Evolutionary conservation across 2,888 invertebrate genomes (phyloP).

Genomic region (Spilarctia lutea): DNA sequence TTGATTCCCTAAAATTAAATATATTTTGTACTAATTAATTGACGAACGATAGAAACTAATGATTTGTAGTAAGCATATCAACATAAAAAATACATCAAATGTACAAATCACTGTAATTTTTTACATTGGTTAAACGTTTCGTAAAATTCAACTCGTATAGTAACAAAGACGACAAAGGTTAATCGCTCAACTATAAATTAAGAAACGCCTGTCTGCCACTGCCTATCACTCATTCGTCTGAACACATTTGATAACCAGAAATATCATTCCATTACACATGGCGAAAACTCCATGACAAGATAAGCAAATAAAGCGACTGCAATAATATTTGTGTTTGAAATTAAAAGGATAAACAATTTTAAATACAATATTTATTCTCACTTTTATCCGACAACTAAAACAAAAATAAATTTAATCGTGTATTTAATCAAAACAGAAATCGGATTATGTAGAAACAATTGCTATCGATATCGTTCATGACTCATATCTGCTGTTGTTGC

Average conservation of each 20-base stretch:
- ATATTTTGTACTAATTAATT: no score
- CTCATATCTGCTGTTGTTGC: no score
- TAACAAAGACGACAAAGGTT: not conserved
- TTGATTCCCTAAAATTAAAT: no score
- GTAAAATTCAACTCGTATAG: not conserved
- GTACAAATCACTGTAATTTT: not conserved
- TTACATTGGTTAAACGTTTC: not conserved
- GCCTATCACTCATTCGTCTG: not conserved
- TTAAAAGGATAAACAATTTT: no score
- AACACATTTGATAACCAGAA: not conserved
- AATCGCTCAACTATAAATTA: not conserved
- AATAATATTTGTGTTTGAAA: not conserved
- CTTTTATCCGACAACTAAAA: no score
- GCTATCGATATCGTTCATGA: no score
- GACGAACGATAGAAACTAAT: no score
- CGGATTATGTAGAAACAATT: no score
- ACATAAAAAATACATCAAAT: not conserved
- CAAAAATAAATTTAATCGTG: not conserved
- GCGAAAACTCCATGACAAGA: not conserved
- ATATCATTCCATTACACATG: constrained; percentile 4
- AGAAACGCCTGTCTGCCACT: not conserved
- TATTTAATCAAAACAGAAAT: no score
- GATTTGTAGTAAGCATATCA: no score
- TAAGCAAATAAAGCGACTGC: not conserved
- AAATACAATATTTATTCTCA: no score